phyloP scores from a whole-genome alignment of 23 tunicate genomes.

The Phallusia fumigata region DNA sequence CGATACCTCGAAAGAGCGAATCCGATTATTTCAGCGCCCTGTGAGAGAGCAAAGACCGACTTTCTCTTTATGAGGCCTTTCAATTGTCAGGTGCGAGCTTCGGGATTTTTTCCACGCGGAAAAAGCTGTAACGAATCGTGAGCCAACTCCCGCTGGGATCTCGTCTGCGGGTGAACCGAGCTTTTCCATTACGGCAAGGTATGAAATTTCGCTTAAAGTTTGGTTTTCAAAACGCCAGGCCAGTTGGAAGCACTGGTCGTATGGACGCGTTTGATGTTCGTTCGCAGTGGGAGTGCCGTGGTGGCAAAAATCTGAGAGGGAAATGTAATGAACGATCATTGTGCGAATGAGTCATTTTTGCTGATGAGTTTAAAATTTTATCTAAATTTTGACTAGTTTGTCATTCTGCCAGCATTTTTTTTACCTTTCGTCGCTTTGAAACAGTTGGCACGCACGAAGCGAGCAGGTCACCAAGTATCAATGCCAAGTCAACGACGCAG shows the following conservation, averaged over 20 bases:
- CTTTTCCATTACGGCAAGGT: constrained; percentile 11
- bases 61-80: neutral
- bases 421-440: too few relatives aligned
- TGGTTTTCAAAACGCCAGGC: neutral
- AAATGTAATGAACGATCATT: too few relatives aligned
- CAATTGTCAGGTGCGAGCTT: constrained; percentile 10
- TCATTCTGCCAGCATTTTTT: too few relatives aligned
- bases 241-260: neutral
- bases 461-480: too few relatives aligned
- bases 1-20: neutral
- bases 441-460: too few relatives aligned
- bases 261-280: neutral
- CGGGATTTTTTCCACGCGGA: neutral
- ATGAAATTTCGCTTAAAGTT: constrained; percentile 11
- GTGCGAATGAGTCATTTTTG: too few relatives aligned
- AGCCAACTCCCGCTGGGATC: constrained; percentile 20
- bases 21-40: neutral
- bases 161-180: neutral
- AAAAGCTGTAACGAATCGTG: constrained; percentile 22
- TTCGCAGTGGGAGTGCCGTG: neutral
- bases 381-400: too few relatives aligned
- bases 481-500: too few relatives aligned
- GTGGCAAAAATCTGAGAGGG: neutral
- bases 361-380: too few relatives aligned
- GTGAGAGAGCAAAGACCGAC: neutral